A percentile compares a stretch with the other conserved stretches of the same genome.
These are phyloP conservation scores for Drosophila lutescens DNA, from an alignment of 2,888 invertebrate genomes.

Conservation along the genomic window DNA sequence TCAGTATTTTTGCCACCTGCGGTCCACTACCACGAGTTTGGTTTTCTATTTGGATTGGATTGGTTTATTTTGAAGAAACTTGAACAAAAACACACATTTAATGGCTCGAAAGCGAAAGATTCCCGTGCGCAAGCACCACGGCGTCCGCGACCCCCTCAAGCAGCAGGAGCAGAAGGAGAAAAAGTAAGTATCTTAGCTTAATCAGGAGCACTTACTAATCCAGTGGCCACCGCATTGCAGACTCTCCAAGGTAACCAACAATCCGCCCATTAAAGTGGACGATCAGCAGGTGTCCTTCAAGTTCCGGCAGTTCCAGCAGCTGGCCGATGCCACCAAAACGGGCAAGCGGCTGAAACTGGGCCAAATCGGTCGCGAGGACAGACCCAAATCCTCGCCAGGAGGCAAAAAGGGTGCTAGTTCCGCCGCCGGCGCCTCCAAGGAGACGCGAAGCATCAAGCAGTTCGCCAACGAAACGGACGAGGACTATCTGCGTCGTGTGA, in stretches of 20 bases:
- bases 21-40: constrained; percentile 29
- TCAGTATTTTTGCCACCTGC: not conserved
- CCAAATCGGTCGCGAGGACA: constrained; percentile 77
- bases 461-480: constrained; percentile 87
- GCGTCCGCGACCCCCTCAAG: constrained; percentile 90
- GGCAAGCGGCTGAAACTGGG: constrained; percentile 80
- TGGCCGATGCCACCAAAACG: constrained; percentile 85
- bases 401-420: constrained; percentile 46
- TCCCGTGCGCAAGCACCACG: constrained; percentile 91
- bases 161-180: constrained; percentile 86
- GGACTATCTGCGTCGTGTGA: constrained; percentile 88
- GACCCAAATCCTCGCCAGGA: constrained; percentile 61
- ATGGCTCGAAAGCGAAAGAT: constrained; percentile 87
- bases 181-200: constrained; percentile 85
- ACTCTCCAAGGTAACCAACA: constrained; percentile 89
- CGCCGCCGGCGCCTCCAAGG: constrained; percentile 76
- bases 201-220: not conserved
- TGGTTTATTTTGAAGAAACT: not conserved
- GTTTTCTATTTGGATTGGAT: not conserved
- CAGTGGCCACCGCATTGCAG: constrained; percentile 82
- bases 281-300: constrained; percentile 91
- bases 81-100: not conserved
- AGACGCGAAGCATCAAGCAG: constrained; percentile 85
- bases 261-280: constrained; percentile 89
- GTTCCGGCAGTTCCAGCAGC: constrained; percentile 87